A percentile compares a stretch with the other conserved stretches of the same genome.
Evolutionary conservation across 2,797 vertebrate species (phyloP).

Genomic region (Notamacropus eugenii): DNA sequence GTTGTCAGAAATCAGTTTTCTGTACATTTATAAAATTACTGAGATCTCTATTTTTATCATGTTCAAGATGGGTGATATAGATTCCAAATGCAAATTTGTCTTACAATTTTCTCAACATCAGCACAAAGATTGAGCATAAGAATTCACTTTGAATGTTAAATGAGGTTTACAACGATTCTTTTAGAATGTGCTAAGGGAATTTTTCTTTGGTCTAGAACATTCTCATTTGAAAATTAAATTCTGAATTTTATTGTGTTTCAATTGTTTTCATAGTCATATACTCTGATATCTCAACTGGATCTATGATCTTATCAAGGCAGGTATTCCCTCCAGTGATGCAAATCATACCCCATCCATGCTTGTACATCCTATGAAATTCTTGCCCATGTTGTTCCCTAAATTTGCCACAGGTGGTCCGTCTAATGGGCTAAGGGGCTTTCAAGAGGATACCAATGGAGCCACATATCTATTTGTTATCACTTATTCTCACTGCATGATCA

Average conservation of each 20-base stretch:
- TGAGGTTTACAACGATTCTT: not conserved
- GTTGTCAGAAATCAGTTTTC: conserved; percentile 48
- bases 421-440: not conserved
- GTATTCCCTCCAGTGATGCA: not conserved
- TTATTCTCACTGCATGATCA: not conserved
- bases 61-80: not conserved
- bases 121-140: not conserved
- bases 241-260: not conserved
- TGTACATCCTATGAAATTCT: not conserved
- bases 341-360: not conserved
- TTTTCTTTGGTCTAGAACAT: not conserved
- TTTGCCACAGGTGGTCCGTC: not conserved
- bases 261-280: not conserved
- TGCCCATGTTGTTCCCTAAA: not conserved
- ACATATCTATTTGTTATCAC: not conserved
- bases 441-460: not conserved
- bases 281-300: not conserved
- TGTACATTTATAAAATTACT: conserved; percentile 32
- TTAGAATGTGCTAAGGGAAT: not conserved
- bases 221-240: not conserved
- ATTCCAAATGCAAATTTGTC: not conserved
- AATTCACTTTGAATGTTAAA: not conserved
- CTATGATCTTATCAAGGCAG: not conserved
- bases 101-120: not conserved
- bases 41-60: conserved; percentile 56